Evolutionary conservation across 2,797 vertebrate genomes (phyloP).

Genomic region (Phrynocephalus guinanensis): DNA sequence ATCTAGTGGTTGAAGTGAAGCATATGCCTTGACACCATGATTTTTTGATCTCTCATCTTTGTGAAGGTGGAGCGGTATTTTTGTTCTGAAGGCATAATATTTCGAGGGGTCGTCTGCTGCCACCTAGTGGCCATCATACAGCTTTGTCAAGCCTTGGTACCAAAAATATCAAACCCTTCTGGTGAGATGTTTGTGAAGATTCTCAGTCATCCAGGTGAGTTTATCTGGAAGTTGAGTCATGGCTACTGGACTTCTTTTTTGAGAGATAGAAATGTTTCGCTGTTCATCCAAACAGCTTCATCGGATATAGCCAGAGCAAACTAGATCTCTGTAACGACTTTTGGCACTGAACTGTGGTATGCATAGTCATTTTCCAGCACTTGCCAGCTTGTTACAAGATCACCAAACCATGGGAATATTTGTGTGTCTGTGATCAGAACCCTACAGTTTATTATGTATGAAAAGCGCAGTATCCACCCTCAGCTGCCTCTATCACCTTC

Average conservation of each 20-base stretch:
- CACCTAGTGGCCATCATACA: conserved; percentile 21
- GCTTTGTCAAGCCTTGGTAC: background rate
- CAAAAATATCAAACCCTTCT: background rate
- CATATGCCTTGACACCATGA: background rate
- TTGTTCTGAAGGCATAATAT: background rate
- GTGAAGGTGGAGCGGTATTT: background rate
- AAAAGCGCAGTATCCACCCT: too few relatives aligned
- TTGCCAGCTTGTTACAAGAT: too few relatives aligned
- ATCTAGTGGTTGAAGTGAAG: conserved; percentile 22
- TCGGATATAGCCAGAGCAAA: background rate
- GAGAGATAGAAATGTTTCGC: too few relatives aligned
- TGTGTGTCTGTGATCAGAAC: too few relatives aligned
- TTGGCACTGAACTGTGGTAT: background rate
- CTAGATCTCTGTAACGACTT: background rate
- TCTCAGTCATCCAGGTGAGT: too few relatives aligned
- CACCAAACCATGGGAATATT: too few relatives aligned
- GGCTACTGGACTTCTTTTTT: too few relatives aligned
- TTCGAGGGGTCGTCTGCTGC: conserved; percentile 22
- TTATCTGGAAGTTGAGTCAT: too few relatives aligned
- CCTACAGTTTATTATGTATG: too few relatives aligned
- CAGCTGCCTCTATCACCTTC: too few relatives aligned
- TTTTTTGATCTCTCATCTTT: background rate
- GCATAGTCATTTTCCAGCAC: too few relatives aligned
- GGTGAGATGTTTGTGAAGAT: background rate
- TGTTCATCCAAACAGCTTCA: too few relatives aligned